Evolutionary conservation across 2,888 invertebrate genomes (phyloP).

Genomic region (Rhyacophila evoluta): DNA sequence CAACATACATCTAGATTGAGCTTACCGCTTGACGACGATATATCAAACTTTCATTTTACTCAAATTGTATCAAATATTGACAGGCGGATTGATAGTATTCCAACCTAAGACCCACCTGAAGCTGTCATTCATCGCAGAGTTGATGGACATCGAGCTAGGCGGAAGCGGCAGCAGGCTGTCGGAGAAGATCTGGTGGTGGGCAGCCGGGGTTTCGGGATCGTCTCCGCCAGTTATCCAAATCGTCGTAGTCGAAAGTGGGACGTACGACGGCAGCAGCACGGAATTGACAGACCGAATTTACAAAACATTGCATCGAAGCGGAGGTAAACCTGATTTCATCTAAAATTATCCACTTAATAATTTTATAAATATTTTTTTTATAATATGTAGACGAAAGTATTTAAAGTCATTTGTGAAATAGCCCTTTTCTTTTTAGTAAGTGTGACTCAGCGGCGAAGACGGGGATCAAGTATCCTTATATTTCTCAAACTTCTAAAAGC

Average conservation of each 20-base stretch:
- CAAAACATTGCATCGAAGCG: background rate
- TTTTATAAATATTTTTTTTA: no score
- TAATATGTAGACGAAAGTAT: no score
- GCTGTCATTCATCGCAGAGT: background rate
- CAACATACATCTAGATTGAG: no score
- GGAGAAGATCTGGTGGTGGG: constrained; percentile 5
- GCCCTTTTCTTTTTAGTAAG: no score
- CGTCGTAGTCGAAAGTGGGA: background rate
- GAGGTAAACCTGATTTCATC: no score
- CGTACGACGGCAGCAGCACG: background rate
- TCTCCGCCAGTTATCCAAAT: background rate
- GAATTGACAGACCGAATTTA: background rate
- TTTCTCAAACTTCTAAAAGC: no score
- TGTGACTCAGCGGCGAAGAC: no score
- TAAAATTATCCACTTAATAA: no score
- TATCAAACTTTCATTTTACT: no score
- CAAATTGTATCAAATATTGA: background rate
- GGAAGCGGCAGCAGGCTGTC: background rate
- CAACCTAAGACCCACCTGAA: background rate
- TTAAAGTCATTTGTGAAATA: no score
- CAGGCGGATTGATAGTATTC: constrained; percentile 3
- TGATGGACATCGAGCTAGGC: background rate
- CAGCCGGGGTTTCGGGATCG: background rate
- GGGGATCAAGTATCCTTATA: no score
- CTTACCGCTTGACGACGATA: no score